Conservation (phyloP, 2,797 vertebrate genomes). For the Luscinia megarhynchos region DNA sequence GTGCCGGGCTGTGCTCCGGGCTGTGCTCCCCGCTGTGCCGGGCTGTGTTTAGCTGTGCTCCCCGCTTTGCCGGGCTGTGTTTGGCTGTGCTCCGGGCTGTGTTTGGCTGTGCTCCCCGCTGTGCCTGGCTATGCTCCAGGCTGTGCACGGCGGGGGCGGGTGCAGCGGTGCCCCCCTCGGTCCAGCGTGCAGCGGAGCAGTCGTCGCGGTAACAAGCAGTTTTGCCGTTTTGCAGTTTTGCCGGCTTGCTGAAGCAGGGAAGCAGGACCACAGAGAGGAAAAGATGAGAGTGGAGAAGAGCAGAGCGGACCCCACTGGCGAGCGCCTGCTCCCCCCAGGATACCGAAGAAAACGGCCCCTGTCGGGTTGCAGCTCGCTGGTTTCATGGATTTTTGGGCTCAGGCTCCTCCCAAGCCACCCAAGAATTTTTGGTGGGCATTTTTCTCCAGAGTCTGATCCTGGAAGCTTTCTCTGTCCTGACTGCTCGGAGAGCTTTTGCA, state of each 20-base stretch:
- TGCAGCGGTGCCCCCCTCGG: too few relatives aligned
- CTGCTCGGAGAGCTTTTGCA: neutral
- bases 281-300: fast-evolving
- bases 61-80: too few relatives aligned
- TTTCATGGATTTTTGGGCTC: neutral
- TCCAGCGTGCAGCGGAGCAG: fast-evolving
- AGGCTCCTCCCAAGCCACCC: neutral
- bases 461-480: neutral
- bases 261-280: neutral
- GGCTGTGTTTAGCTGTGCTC: too few relatives aligned
- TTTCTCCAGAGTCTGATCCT: fast-evolving
- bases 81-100: too few relatives aligned
- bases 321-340: fast-evolving
- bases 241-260: neutral
- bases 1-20: too few relatives aligned
- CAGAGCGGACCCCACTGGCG: fast-evolving
- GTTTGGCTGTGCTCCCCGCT: too few relatives aligned
- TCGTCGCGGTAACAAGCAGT: fast-evolving
- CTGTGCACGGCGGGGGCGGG: too few relatives aligned
- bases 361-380: fast-evolving
- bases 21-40: neutral
- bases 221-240: too few relatives aligned
- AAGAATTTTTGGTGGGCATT: neutral
- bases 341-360: fast-evolving
- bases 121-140: too few relatives aligned